Conservation (phyloP, 2,113 vertebrate species). For the Oreocharis arfaki region DNA sequence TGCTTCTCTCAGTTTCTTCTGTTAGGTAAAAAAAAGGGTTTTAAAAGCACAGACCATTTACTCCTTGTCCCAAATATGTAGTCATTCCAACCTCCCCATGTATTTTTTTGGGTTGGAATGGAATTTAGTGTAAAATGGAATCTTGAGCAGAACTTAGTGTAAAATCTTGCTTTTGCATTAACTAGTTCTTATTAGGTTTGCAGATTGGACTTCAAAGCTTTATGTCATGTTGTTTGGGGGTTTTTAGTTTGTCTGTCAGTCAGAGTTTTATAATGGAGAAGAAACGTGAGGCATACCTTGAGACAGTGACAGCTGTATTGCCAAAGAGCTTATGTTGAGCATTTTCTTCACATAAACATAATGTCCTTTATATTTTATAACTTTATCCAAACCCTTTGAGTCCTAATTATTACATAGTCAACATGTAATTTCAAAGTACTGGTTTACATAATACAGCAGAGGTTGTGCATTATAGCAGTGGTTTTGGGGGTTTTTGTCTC, state of each 20-base stretch:
- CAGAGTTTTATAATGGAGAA: background rate
- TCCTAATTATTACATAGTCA: background rate
- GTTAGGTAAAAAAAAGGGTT: background rate
- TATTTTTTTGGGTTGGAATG: background rate
- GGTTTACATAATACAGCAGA: background rate
- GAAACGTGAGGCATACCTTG: background rate
- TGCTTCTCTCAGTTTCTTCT: background rate
- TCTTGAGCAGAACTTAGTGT: background rate
- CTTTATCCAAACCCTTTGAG: background rate
- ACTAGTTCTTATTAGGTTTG: background rate
- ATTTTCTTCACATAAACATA: background rate
- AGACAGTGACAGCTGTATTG: background rate
- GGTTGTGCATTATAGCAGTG: background rate
- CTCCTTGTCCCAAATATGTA: background rate
- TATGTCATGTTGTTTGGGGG: background rate
- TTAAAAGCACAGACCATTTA: background rate
- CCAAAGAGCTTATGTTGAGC: background rate
- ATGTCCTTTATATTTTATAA: background rate
- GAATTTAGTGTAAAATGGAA: background rate
- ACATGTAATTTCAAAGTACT: background rate
- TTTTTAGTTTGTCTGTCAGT: background rate
- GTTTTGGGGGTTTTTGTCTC: background rate
- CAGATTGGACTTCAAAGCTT: background rate
- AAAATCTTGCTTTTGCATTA: background rate
- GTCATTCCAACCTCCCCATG: background rate